phyloP scores from a whole-genome alignment of 2,113 vertebrate species.

The Pantherophis guttatus region DNA sequence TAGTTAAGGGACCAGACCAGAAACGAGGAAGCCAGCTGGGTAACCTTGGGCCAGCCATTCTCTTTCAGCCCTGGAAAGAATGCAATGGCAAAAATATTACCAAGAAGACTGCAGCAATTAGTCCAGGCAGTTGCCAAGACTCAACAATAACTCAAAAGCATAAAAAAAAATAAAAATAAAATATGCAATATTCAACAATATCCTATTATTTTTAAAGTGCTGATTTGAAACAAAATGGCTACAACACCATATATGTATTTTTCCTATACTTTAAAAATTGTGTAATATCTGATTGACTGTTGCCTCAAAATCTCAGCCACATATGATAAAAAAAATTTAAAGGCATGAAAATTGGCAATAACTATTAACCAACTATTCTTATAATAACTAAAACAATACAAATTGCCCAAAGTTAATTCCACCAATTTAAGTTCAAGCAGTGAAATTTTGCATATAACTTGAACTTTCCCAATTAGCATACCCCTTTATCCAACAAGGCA shows the following conservation, averaged over 20 bases:
- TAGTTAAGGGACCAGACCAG: background rate
- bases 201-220: background rate
- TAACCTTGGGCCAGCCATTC: background rate
- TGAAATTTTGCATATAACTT: background rate
- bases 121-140: background rate
- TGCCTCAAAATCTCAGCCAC: background rate
- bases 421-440: background rate
- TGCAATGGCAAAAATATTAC: background rate
- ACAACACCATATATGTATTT: background rate
- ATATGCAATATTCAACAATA: background rate
- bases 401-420: background rate
- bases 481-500: background rate
- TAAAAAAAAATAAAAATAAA: background rate
- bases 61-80: background rate
- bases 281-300: background rate
- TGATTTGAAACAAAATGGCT: background rate
- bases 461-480: background rate
- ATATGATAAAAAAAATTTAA: background rate
- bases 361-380: background rate
- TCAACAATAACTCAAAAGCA: background rate
- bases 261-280: background rate
- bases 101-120: background rate
- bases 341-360: background rate
- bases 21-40: background rate
- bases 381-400: background rate